Evolutionary conservation across 2,888 invertebrate genomes (phyloP), one percentile per base, ranked within the genome.

Genomic region (Cryptocephalus moraei): DNA sequence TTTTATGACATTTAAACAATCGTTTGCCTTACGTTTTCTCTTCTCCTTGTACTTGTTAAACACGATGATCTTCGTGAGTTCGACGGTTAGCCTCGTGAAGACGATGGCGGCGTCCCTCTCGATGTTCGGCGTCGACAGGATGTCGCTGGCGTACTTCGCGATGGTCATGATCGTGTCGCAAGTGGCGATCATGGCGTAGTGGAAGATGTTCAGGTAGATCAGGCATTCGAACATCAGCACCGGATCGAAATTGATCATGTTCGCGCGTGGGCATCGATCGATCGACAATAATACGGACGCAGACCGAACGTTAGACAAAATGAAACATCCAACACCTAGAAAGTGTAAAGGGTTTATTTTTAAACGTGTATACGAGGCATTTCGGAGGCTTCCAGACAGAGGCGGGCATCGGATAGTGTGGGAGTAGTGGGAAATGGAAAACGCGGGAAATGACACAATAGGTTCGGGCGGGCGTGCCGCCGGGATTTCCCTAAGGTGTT

Each of bases 191-290:
- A 64, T 57, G 9, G 62, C 59, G 43, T 59, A 64, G 48, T 62
- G 62, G 44, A 59, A 63, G 41, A 57, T 50, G 49, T 64, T 64
- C 14, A 64, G 44, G 49, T 64, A 62, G 31, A 64, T 62, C 10
- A 64, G 54, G 47, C 64, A 64, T 49, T 64, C 64, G 49, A 64
- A 63, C 63, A 64, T 62, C 34, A 64, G 44, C 49, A 63, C 63
- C 4, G 60, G 58, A 53, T 64, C 63, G 32, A 63, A 22, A 22
- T 22, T 46, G 39, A 60, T 58, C 61, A 63, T 62, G 48, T 55
- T 56, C 14, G 12, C 14, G 12, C 31, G 1, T 22, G 2, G 22
- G 6, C 2, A 22, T 6, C 22, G 22, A 22, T 22, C 22, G 22
- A 22, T 22, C 22, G 22, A 22, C 22, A 22, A 6, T 22, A 6